A percentile compares a stretch with the other conserved stretches of the same genome.
Conservation (phyloP, 2,797 vertebrate species). For the Anguilla anguilla region DNA sequence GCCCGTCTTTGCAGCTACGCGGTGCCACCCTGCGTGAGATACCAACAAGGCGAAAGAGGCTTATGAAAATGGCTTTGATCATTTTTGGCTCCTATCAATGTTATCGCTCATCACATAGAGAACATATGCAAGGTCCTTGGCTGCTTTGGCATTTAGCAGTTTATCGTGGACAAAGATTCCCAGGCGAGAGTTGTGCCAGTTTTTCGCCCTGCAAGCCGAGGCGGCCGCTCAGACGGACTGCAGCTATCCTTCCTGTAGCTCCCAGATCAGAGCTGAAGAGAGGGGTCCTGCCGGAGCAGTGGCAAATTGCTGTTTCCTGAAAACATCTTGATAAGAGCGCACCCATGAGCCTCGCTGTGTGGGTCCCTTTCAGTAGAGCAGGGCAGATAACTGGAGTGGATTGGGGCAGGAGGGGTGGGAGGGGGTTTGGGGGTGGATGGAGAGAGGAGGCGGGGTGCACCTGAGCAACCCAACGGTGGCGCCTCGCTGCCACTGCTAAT, state of each 20-base stretch:
- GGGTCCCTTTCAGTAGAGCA: constrained; percentile 63
- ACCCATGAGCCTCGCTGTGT: constrained; percentile 65
- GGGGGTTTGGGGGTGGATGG: constrained; percentile 59
- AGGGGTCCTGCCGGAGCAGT: constrained; percentile 61
- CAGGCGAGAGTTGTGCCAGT: constrained; percentile 77
- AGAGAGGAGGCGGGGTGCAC: constrained; percentile 71
- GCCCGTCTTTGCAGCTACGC: constrained; percentile 73
- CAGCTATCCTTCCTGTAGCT: constrained; percentile 55
- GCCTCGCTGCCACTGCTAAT: constrained; percentile 77
- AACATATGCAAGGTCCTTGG: constrained; percentile 66
- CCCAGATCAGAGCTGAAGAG: constrained; percentile 68
- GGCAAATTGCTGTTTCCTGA: constrained; percentile 77
- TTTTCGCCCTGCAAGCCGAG: constrained; percentile 62
- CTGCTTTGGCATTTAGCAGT: constrained; percentile 69
- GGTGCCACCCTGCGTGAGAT: constrained; percentile 69
- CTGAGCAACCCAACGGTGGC: constrained; percentile 68
- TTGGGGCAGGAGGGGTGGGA: constrained; percentile 33
- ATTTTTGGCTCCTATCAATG: constrained; percentile 69
- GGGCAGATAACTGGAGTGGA: constrained; percentile 67
- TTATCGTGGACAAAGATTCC: constrained; percentile 67
- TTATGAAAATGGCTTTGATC: constrained; percentile 71
- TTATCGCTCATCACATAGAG: constrained; percentile 67
- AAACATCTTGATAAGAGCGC: constrained; percentile 76
- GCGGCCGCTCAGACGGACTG: constrained; percentile 67
- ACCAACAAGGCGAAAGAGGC: constrained; percentile 71